Conservation (phyloP, 2,113 vertebrate species). For the Zosterops japonicus region DNA sequence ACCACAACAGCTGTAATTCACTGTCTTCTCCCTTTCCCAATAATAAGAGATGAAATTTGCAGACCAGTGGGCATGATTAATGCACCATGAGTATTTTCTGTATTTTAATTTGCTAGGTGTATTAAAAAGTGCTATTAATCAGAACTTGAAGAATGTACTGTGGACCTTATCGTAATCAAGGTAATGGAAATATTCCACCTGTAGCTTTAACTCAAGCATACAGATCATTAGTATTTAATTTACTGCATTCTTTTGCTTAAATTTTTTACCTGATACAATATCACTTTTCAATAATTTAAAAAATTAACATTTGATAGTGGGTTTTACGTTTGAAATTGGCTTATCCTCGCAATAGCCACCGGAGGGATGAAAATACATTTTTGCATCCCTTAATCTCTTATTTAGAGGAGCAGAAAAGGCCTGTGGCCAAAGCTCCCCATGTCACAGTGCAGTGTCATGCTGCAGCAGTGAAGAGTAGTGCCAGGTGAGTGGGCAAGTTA, state of each 20-base stretch:
- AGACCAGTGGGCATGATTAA: background rate
- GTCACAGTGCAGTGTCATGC: rapidly evolving
- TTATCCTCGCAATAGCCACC: background rate
- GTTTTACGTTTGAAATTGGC: background rate
- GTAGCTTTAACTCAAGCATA: background rate
- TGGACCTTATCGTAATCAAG: background rate
- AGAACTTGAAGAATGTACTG: background rate
- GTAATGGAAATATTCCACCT: background rate
- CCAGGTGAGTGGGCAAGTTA: background rate
- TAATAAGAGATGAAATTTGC: background rate
- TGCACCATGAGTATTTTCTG: background rate
- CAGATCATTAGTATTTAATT: background rate
- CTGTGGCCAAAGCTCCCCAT: background rate
- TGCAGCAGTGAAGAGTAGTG: background rate
- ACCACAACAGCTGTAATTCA: background rate
- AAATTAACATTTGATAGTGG: background rate
- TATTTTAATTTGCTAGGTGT: background rate
- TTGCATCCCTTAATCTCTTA: background rate
- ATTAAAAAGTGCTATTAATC: background rate
- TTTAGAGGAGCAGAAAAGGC: background rate
- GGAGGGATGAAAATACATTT: background rate
- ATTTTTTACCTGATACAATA: background rate
- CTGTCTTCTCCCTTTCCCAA: background rate
- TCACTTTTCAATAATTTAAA: background rate
- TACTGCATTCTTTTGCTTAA: background rate